A percentile compares a stretch with the other conserved stretches of the same genome.
Conservation (phyloP, 2,797 vertebrate genomes). For the Enteromius unitaeniatus region DNA sequence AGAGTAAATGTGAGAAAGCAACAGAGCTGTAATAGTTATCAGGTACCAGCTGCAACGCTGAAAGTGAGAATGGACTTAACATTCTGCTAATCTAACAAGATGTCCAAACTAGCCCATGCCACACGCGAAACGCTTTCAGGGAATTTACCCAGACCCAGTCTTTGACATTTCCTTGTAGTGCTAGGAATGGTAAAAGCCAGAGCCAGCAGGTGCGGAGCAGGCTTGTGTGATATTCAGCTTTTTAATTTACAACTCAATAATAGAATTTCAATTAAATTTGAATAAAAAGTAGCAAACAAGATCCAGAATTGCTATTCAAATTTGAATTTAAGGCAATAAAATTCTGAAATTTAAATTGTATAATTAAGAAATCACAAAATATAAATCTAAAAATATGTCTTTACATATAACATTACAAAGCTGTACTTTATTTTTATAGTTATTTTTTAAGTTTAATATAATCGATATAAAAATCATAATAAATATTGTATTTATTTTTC, state of each 20-base stretch:
- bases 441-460: not conserved
- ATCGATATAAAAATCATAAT: not conserved
- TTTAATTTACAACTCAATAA: not conserved
- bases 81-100: conserved; percentile 46
- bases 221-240: not conserved
- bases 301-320: not conserved
- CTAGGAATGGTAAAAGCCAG: not conserved
- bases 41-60: conserved; percentile 37
- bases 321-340: not conserved
- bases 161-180: conserved; percentile 32
- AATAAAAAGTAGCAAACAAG: not conserved
- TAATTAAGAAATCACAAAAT: not conserved
- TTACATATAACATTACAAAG: not conserved
- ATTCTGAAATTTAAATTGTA: not conserved
- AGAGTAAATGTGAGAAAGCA: conserved; percentile 38
- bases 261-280: not conserved
- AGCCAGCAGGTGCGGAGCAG: conserved; percentile 10
- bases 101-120: conserved; percentile 43
- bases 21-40: conserved; percentile 42
- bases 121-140: not conserved
- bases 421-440: not conserved
- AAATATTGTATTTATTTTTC: not conserved
- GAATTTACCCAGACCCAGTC: conserved; percentile 6
- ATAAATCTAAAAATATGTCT: not conserved
- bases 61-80: conserved; percentile 44